phyloP scores from a whole-genome alignment of 2,888 invertebrate genomes.

The Escarpia spicata region DNA sequence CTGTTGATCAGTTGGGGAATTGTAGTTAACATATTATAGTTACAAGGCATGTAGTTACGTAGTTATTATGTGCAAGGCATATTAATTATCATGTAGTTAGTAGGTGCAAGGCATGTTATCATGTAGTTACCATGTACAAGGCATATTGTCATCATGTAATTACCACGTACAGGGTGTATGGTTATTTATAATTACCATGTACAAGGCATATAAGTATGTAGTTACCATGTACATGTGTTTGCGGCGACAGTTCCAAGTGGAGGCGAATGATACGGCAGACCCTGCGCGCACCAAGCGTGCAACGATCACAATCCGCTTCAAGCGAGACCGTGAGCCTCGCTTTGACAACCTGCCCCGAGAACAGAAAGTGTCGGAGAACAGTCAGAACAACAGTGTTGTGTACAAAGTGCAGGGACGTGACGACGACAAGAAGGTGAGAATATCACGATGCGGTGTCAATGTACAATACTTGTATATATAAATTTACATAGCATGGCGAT shows the following conservation, averaged over 20 bases:
- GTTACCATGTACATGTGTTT: neutral
- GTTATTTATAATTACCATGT: no score
- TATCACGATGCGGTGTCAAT: neutral
- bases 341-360: conserved; percentile 40
- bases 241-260: conserved; percentile 51
- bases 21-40: no score
- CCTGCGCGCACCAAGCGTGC: conserved; percentile 50
- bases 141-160: no score
- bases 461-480: neutral
- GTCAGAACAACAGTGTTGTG: conserved; percentile 35
- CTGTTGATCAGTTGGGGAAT: no score
- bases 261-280: conserved; percentile 50
- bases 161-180: no score
- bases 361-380: conserved; percentile 40
- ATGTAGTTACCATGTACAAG: no score
- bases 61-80: no score
- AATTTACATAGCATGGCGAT: neutral
- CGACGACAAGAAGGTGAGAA: conserved; percentile 37
- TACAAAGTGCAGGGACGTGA: conserved; percentile 40
- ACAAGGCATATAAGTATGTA: neutral
- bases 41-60: no score
- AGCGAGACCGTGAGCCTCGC: conserved; percentile 43
- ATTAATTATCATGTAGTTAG: no score
- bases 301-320: conserved; percentile 49
- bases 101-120: no score